A percentile compares a stretch with the other conserved stretches of the same genome.
Conservation (phyloP, 2,797 vertebrate species). For the Girardinus metallicus region DNA sequence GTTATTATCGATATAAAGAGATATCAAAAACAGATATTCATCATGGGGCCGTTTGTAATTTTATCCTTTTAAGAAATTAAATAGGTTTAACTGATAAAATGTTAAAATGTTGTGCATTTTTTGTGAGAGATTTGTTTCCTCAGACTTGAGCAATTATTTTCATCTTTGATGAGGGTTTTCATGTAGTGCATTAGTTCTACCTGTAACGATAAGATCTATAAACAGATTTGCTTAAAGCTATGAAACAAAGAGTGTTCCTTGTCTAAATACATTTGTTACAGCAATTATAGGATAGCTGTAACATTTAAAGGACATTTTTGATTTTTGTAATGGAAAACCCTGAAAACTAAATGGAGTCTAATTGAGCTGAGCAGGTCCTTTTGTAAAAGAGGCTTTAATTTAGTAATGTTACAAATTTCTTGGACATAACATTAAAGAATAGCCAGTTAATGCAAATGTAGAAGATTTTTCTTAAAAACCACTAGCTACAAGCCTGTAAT, state of each 20-base stretch:
- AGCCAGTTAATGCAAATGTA: not conserved
- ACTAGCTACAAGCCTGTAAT: not conserved
- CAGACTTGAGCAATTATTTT: not conserved
- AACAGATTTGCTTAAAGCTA: not conserved
- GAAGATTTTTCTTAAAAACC: not conserved
- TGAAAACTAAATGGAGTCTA: not conserved
- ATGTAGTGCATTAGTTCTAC: not conserved
- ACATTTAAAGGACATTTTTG: not conserved
- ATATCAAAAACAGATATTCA: not conserved
- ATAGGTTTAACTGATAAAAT: not conserved
- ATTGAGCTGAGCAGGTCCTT: not conserved
- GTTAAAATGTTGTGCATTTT: not conserved
- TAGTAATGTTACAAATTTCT: not conserved
- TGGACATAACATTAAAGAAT: not conserved
- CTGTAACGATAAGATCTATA: not conserved
- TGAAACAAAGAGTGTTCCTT: not conserved
- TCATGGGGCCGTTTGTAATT: not conserved
- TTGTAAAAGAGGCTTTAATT: not conserved
- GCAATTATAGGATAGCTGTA: not conserved
- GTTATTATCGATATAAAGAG: not conserved
- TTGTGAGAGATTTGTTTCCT: not conserved
- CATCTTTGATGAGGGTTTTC: not conserved
- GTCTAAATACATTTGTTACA: not conserved
- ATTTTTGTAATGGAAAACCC: not conserved
- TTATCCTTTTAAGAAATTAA: not conserved